Conservation (phyloP, 1,140 invertebrate species). For the Bombus picipes region DNA sequence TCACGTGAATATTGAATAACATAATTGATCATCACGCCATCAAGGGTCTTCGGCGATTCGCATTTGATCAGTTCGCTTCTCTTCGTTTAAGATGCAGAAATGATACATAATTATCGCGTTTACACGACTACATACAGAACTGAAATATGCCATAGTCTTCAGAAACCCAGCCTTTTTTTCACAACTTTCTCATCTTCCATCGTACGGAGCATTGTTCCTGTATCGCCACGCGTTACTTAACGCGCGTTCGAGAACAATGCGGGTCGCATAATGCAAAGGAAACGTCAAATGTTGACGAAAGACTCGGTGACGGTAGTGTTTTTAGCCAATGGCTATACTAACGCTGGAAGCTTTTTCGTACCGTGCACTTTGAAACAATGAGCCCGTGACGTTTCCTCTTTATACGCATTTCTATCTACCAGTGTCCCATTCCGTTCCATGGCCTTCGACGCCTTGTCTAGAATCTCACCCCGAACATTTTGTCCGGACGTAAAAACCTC, state of each 20-base stretch:
- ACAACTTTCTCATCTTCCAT: too few species aligned
- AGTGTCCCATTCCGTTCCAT: not conserved
- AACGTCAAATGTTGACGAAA: conserved; percentile 46
- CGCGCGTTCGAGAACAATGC: conserved; percentile 45
- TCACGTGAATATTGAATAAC: not conserved
- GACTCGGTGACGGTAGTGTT: conserved; percentile 30
- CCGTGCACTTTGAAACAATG: conserved; percentile 56
- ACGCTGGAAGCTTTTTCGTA: conserved; percentile 49
- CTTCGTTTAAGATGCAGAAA: not conserved
- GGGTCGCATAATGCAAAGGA: conserved; percentile 11
- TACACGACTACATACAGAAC: too few species aligned
- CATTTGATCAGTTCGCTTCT: not conserved
- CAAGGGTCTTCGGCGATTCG: not conserved
- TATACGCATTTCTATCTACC: not conserved
- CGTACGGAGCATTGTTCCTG: not conserved
- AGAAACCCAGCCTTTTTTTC: not conserved
- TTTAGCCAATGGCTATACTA: conserved; percentile 40
- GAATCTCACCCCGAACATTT: conserved; percentile 15
- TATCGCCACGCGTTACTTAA: not conserved
- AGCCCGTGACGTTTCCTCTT: conserved; percentile 20
- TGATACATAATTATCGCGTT: not conserved
- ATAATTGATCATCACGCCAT: not conserved
- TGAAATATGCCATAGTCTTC: not conserved
- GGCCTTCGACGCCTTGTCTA: conserved; percentile 2
- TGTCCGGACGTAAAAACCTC: not conserved